Percentiles rank a stretch among this genome's conserved stretches.
phyloP scores from a whole-genome alignment of 2,888 invertebrate species.

The Endotricha flammealis region DNA sequence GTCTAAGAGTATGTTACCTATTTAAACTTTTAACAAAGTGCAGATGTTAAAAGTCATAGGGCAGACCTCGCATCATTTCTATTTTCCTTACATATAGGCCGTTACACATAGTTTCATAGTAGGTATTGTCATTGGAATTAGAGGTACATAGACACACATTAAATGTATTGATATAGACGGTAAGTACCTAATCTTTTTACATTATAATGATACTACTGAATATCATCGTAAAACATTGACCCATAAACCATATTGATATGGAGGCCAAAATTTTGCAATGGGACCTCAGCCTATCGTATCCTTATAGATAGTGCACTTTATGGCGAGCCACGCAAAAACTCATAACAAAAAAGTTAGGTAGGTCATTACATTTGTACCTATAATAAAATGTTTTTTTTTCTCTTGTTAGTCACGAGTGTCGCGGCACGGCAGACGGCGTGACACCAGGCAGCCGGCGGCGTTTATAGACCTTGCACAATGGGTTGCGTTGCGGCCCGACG shows the following conservation, averaged over 20 bases:
- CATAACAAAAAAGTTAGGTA: no score
- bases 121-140: conserved; percentile 62
- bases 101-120: conserved; percentile 29
- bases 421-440: no score
- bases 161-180: neutral
- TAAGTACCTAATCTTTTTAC: neutral
- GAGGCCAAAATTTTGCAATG: neutral
- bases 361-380: no score
- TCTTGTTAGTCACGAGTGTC: no score
- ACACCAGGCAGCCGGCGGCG: no score
- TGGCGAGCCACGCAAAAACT: no score
- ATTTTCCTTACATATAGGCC: conserved; percentile 17
- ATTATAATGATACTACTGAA: neutral
- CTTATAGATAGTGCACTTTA: no score
- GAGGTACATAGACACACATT: conserved; percentile 41
- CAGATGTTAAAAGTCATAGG: conserved; percentile 1
- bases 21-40: neutral
- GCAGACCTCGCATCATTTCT: conserved; percentile 11
- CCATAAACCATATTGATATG: neutral
- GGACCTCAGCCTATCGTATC: neutral
- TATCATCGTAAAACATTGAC: no score
- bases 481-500: no score
- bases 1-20: no score
- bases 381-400: no score
- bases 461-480: no score